Conservation (phyloP, 2,797 vertebrate species). For the Leptatherina wallacei region DNA sequence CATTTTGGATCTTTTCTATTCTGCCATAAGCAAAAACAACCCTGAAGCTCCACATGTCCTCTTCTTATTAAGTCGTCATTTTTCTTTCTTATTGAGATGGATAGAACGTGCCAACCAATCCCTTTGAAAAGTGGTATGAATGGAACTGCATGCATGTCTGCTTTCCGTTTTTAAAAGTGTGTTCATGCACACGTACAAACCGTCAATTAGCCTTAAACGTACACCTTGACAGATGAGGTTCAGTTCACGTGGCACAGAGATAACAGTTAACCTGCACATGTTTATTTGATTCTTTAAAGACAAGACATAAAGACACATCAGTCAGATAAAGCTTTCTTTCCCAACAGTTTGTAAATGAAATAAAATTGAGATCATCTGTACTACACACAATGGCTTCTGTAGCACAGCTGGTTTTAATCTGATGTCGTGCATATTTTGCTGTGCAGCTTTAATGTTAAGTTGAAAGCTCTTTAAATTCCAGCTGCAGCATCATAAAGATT, state of each 20-base stretch:
- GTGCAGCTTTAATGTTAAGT: not conserved
- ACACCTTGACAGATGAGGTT: not conserved
- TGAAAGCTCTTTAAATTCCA: not conserved
- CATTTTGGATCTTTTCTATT: not conserved
- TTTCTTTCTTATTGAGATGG: not conserved
- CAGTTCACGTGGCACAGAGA: not conserved
- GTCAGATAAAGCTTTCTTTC: not conserved
- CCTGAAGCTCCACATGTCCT: not conserved
- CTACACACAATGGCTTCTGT: not conserved
- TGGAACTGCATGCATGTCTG: not conserved
- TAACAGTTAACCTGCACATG: not conserved
- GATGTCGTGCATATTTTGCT: not conserved
- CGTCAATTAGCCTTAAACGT: not conserved
- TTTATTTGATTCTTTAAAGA: not conserved
- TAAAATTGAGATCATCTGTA: not conserved
- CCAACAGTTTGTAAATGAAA: not conserved
- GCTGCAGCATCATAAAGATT: not conserved
- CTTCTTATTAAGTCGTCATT: not conserved
- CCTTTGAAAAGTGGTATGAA: not conserved
- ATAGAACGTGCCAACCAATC: not conserved
- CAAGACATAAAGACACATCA: not conserved
- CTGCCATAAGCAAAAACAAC: not conserved
- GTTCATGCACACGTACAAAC: not conserved
- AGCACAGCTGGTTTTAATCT: not conserved
- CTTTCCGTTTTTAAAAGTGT: not conserved